phyloP scores from a whole-genome alignment of 64 coral and sea anemone genomes.

The Dendrophyllia cribrosa region DNA sequence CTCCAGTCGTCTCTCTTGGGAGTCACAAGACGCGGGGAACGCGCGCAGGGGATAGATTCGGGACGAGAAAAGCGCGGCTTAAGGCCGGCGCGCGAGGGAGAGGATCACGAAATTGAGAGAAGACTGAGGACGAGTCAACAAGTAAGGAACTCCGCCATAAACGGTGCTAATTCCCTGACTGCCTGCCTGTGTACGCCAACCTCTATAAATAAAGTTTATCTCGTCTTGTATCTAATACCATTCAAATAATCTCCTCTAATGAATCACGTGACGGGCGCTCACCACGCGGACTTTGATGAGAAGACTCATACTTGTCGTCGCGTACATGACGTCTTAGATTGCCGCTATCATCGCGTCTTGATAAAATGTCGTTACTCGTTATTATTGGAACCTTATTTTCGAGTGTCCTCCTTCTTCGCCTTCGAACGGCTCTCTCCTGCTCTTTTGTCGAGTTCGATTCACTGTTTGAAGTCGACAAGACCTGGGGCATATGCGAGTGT shows the following conservation, averaged over 20 bases:
- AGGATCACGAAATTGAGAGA: no score
- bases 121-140: no score
- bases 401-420: background rate
- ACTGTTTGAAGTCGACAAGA: background rate
- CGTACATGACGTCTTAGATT: background rate
- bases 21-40: no score
- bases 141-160: no score
- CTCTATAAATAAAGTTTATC: no score
- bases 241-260: background rate
- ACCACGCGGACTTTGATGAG: background rate
- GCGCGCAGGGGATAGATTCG: no score
- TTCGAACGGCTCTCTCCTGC: background rate
- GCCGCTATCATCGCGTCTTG: background rate
- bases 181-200: no score
- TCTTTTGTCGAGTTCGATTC: constrained; percentile 14
- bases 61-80: no score
- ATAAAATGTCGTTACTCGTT: background rate
- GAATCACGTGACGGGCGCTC: background rate
- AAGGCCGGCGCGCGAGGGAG: no score
- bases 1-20: no score
- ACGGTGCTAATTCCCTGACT: no score
- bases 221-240: no score
- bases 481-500: background rate
- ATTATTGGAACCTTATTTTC: background rate
- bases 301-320: background rate